Percentiles rank a stretch among this genome's conserved stretches.
phyloP scores from a whole-genome alignment of 1,140 invertebrate genomes.

The Argopecten irradians region DNA sequence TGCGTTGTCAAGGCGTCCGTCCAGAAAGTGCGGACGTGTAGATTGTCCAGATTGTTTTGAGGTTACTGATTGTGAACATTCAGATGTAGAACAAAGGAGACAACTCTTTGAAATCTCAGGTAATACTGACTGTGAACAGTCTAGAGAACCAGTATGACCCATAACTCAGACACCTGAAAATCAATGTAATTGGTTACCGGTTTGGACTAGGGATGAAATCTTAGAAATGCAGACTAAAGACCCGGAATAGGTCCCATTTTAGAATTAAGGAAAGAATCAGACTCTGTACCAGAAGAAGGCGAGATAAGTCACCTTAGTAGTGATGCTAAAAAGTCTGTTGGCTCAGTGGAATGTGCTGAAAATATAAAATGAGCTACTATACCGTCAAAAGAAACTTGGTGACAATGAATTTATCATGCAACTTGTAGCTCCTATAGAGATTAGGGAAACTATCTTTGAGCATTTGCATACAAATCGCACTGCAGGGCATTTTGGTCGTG shows the following conservation, averaged over 20 bases:
- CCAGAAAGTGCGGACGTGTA: slow-evolving; percentile 27
- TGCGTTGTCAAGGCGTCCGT: slow-evolving; percentile 35
- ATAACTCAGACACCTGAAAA: neutral
- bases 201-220: neutral
- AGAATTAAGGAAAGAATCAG: neutral
- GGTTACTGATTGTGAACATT: too few species aligned
- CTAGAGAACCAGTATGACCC: neutral
- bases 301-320: neutral
- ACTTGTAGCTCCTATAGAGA: slow-evolving; percentile 33
- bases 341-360: slow-evolving; percentile 27
- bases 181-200: slow-evolving; percentile 5
- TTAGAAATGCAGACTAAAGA: neutral
- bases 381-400: neutral
- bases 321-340: slow-evolving; percentile 28
- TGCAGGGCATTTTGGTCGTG: slow-evolving; percentile 46
- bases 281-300: neutral
- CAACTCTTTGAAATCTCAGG: neutral
- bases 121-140: neutral
- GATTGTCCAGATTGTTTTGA: slow-evolving; percentile 29
- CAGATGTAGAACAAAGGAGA: neutral
- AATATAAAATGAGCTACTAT: neutral
- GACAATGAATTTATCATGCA: neutral
- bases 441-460: slow-evolving; percentile 29
- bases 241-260: neutral
- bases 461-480: slow-evolving; percentile 36